phyloP scores from a whole-genome alignment of 2,888 invertebrate genomes.

The Eremobia ochroleuca region DNA sequence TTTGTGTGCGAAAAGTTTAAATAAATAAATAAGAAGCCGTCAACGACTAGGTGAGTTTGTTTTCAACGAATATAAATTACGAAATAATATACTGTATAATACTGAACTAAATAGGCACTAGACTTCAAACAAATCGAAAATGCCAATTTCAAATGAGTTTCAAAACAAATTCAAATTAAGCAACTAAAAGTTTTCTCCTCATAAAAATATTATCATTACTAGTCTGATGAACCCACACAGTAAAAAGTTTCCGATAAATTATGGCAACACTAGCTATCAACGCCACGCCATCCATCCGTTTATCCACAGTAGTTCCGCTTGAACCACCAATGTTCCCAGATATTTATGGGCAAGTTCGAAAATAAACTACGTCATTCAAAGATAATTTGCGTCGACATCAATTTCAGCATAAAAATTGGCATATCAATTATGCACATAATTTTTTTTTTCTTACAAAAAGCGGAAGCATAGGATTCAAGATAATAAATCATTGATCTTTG shows the following conservation, averaged over 20 bases:
- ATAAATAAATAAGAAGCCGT: too few species aligned
- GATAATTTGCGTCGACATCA: not conserved
- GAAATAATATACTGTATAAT: too few species aligned
- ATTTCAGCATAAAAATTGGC: not conserved
- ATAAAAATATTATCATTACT: constrained; percentile 33
- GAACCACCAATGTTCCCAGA: constrained; percentile 52
- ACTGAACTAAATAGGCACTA: not conserved
- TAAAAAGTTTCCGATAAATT: constrained; percentile 66
- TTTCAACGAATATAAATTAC: not conserved
- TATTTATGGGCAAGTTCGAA: constrained; percentile 21
- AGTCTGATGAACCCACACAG: constrained; percentile 55
- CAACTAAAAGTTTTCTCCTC: constrained; percentile 34
- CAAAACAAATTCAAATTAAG: constrained; percentile 43
- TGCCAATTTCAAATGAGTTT: constrained; percentile 9
- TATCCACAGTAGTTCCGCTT: constrained; percentile 56
- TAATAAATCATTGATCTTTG: too few species aligned
- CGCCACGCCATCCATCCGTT: constrained; percentile 65
- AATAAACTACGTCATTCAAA: constrained; percentile 14
- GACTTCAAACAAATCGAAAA: constrained; percentile 14
- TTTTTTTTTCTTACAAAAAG: too few species aligned
- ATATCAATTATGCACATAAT: not conserved
- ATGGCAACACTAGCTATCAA: constrained; percentile 67
- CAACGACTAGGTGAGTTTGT: not conserved
- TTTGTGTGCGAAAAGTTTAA: too few species aligned
- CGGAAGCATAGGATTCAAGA: not conserved